Percentiles rank a stretch among this genome's conserved stretches.
Conservation (phyloP, 2,797 vertebrate genomes). For the Lagocephalus sceleratus region DNA sequence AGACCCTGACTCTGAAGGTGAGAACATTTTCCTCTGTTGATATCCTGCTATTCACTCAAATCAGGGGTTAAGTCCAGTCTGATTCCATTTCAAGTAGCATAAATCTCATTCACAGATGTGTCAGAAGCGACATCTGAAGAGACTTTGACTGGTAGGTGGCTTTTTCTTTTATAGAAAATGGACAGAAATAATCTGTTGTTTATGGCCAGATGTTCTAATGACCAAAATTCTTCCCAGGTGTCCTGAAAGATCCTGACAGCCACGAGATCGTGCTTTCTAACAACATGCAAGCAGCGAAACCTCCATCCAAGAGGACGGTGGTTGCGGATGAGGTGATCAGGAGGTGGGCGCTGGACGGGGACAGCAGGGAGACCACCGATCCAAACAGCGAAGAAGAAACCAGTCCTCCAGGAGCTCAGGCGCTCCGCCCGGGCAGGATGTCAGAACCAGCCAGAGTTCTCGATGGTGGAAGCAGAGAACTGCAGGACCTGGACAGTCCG, state of each 20-base stretch:
- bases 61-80: not conserved
- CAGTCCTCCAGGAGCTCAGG: too few relatives aligned
- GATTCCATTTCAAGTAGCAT: not conserved
- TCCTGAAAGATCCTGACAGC: conserved; percentile 48
- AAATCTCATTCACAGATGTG: conserved; percentile 41
- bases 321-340: conserved; percentile 7
- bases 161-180: not conserved
- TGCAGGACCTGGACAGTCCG: conserved; percentile 47
- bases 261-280: conserved; percentile 37
- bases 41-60: not conserved
- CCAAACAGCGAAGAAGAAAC: conserved; percentile 13
- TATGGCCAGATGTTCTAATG: conserved; percentile 5
- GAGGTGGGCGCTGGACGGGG: conserved; percentile 7
- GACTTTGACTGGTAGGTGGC: conserved; percentile 25
- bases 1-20: conserved; percentile 49
- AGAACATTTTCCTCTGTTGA: not conserved
- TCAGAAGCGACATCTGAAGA: conserved; percentile 48
- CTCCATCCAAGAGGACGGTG: not conserved
- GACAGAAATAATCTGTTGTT: not conserved
- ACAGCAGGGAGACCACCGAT: conserved; percentile 22
- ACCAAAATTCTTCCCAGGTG: conserved; percentile 19
- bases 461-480: conserved; percentile 23
- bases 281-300: conserved; percentile 10
- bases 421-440: too few relatives aligned
- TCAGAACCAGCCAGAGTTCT: conserved; percentile 11